Evolutionary conservation across 35 echinoderm and acorn worm genomes (phyloP).

Genomic region (Apostichopus californicus): DNA sequence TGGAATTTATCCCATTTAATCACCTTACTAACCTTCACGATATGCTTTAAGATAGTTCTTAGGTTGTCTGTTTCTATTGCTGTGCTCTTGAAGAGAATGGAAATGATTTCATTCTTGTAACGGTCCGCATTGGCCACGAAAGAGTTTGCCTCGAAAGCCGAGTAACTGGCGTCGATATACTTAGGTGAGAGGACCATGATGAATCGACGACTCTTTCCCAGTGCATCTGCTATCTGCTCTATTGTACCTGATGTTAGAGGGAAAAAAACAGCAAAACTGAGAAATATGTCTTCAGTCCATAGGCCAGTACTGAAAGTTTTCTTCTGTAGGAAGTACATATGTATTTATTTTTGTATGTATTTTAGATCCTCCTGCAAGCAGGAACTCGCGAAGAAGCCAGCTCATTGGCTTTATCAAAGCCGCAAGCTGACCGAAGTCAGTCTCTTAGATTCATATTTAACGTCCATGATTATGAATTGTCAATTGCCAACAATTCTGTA

Average conservation of each 20-base stretch:
- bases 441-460: no score
- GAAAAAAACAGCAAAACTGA: no score
- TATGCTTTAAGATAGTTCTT: constrained; percentile 12
- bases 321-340: no score
- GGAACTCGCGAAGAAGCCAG: no score
- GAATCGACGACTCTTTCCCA: constrained; percentile 32
- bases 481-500: no score
- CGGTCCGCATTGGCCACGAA: background rate
- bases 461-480: no score
- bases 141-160: background rate
- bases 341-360: no score
- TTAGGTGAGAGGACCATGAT: constrained; percentile 23
- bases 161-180: background rate
- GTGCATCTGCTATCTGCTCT: constrained; percentile 18
- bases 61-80: background rate
- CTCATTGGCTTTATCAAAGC: no score
- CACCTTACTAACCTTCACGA: constrained; percentile 13
- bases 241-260: background rate
- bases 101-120: constrained; percentile 47
- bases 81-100: constrained; percentile 18
- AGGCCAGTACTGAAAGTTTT: no score
- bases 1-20: background rate
- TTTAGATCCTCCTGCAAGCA: no score
- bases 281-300: no score
- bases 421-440: no score